These are phyloP conservation scores for Xenopus petersii DNA, from an alignment of 2,797 vertebrate genomes.

Conservation along the genomic window DNA sequence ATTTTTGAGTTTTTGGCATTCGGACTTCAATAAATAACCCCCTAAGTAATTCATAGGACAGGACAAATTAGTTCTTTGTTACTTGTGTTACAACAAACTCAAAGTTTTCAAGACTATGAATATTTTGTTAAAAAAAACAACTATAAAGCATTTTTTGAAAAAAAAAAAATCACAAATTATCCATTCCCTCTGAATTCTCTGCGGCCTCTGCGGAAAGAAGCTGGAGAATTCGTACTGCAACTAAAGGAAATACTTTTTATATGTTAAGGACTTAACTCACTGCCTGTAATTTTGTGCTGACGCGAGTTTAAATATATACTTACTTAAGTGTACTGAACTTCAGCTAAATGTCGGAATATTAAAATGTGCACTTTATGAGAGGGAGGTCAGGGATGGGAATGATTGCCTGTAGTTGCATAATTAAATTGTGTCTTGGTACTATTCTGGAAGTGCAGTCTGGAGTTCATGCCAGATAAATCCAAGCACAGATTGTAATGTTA, in stretches of 20 bases:
- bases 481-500: no score
- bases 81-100: slow-evolving; percentile 10
- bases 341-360: neutral
- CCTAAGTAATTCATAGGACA: neutral
- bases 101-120: slow-evolving; percentile 16
- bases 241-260: neutral
- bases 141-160: slow-evolving; percentile 21
- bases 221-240: neutral
- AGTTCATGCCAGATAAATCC: no score
- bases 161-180: neutral
- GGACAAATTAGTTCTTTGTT: slow-evolving; percentile 6
- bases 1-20: no score
- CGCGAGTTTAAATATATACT: neutral
- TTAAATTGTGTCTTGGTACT: no score
- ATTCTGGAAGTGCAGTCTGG: no score
- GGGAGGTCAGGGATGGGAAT: no score
- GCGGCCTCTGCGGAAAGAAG: slow-evolving; percentile 5
- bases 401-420: no score
- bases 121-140: neutral
- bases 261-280: neutral
- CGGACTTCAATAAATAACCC: no score
- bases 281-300: neutral
- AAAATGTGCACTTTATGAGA: no score
- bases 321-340: neutral
- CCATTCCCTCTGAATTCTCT: neutral